phyloP scores from a whole-genome alignment of 2,113 vertebrate species.

The Alectura lathami region DNA sequence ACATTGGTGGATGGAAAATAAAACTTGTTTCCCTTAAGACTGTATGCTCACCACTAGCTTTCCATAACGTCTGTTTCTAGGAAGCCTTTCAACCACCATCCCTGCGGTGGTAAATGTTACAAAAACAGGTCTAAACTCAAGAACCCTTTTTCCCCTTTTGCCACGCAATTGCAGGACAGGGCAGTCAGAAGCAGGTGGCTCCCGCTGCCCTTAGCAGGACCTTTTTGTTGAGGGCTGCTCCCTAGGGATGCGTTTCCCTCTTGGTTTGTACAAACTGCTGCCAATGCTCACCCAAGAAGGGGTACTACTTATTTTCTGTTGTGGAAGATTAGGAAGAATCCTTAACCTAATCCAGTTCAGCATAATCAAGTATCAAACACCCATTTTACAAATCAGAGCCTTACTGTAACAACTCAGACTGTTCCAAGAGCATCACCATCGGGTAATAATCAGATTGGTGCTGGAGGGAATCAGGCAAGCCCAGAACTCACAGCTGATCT shows the following conservation, averaged over 20 bases:
- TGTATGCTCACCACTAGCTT: neutral
- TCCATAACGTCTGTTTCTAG: neutral
- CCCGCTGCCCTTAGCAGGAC: neutral
- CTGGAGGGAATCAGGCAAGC: neutral
- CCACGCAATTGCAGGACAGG: accelerated
- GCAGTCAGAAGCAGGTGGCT: accelerated
- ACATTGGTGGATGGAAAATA: neutral
- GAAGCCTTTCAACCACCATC: neutral
- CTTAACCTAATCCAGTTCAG: neutral
- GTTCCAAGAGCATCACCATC: neutral
- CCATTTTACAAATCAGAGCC: neutral
- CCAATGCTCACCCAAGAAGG: neutral
- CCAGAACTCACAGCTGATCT: neutral
- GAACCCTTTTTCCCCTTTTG: neutral
- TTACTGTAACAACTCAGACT: neutral
- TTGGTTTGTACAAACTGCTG: no score
- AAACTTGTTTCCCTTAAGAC: neutral
- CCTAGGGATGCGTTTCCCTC: accelerated
- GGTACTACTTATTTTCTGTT: neutral
- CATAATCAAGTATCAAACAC: neutral
- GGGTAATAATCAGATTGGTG: neutral
- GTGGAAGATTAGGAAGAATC: neutral
- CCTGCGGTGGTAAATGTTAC: neutral
- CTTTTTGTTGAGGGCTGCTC: neutral
- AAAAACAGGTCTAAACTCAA: neutral